These are phyloP conservation scores for Onthophagus taurus DNA, from an alignment of 1,140 invertebrate genomes.

Conservation along the genomic window DNA sequence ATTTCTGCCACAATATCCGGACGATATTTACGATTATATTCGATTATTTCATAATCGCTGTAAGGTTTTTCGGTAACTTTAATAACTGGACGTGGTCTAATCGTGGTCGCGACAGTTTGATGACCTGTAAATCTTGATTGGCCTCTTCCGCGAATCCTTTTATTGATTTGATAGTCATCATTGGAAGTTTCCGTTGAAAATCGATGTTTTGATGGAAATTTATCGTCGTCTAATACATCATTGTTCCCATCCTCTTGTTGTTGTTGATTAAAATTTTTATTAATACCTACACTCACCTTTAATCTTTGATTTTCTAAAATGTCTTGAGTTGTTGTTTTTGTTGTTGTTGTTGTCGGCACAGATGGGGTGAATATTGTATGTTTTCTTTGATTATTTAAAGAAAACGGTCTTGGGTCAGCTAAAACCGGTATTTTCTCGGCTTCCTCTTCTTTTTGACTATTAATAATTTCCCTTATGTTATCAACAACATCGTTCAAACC, in stretches of 20 bases:
- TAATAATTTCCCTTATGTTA: neutral
- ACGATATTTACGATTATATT: conserved; percentile 18
- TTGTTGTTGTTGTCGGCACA: conserved; percentile 32
- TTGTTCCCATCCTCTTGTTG: too few species aligned
- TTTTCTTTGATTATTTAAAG: too few species aligned
- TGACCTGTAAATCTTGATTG: neutral
- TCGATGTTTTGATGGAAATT: conserved; percentile 15
- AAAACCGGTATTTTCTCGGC: too few species aligned
- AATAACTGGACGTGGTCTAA: neutral
- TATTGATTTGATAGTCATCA: conserved; percentile 5
- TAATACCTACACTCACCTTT: conserved; percentile 30
- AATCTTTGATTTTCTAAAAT: too few species aligned
- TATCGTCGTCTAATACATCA: too few species aligned
- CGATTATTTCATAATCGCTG: conserved; percentile 5
- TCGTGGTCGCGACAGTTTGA: conserved; percentile 6
- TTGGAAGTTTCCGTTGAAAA: neutral
- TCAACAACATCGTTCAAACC: neutral
- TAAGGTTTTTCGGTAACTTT: conserved; percentile 1
- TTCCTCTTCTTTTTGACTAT: neutral
- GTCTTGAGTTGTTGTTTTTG: conserved; percentile 36
- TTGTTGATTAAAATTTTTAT: too few species aligned
- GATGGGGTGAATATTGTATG: conserved; percentile 18
- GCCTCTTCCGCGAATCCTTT: neutral
- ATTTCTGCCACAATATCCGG: conserved; percentile 28
- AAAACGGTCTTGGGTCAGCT: too few species aligned